Percentiles rank a stretch among this genome's conserved stretches.
These are phyloP conservation scores for Orthosia gothica DNA, from an alignment of 2,888 invertebrate genomes.

Conservation along the genomic window DNA sequence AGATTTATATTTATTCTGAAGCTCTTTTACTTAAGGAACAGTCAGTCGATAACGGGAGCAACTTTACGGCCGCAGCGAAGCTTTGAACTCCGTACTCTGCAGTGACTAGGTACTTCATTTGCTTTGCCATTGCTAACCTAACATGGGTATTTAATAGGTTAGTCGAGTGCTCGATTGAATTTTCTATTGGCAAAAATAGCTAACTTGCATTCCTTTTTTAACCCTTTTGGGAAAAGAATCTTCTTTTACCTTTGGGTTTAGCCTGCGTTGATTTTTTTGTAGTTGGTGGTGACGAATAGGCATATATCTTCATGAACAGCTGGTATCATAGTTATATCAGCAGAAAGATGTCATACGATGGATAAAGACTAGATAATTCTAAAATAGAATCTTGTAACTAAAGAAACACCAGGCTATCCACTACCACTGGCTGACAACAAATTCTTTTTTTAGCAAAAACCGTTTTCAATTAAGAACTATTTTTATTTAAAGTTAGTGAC, in stretches of 20 bases:
- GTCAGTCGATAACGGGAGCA: constrained; percentile 20
- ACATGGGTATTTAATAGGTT: not conserved
- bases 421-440: too few species aligned
- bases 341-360: too few species aligned
- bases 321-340: too few species aligned
- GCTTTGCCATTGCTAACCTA: not conserved
- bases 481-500: too few species aligned
- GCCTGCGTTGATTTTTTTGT: not conserved
- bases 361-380: too few species aligned
- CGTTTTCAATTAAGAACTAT: too few species aligned
- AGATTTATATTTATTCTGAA: constrained; percentile 45
- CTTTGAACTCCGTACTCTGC: not conserved
- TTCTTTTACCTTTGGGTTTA: not conserved
- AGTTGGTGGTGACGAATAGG: too few species aligned
- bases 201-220: not conserved
- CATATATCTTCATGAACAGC: too few species aligned
- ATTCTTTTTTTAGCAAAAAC: too few species aligned
- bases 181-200: not conserved
- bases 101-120: constrained; percentile 5
- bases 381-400: too few species aligned
- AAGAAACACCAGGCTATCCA: too few species aligned
- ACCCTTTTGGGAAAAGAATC: not conserved
- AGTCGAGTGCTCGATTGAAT: not conserved
- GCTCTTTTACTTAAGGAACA: constrained; percentile 13
- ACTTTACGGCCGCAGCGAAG: constrained; percentile 17